Percentiles rank a stretch among this genome's conserved stretches.
Conservation (phyloP, 1,140 invertebrate genomes). For the Drosophila serrata region DNA sequence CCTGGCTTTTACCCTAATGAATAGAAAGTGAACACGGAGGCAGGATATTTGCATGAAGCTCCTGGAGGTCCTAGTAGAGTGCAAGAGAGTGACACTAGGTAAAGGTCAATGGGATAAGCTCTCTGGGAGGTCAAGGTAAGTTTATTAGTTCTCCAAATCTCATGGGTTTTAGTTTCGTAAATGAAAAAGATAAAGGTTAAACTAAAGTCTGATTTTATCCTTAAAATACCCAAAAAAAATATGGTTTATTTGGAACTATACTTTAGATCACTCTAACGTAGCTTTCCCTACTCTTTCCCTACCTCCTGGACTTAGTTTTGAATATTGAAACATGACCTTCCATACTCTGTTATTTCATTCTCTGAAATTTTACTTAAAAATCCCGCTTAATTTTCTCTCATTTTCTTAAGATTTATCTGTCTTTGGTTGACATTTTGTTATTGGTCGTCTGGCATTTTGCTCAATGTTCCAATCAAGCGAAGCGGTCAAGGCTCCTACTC, state of each 20-base stretch:
- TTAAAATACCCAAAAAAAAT: background rate
- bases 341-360: background rate
- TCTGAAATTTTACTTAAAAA: background rate
- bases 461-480: constrained; percentile 23
- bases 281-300: background rate
- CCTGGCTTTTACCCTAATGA: constrained; percentile 58
- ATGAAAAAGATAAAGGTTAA: background rate
- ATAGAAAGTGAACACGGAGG: constrained; percentile 35
- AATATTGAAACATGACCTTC: background rate
- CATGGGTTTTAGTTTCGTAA: background rate
- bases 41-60: constrained; percentile 44
- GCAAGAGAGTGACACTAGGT: background rate
- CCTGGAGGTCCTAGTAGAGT: background rate
- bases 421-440: constrained; percentile 32
- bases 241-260: background rate
- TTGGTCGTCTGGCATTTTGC: constrained; percentile 39
- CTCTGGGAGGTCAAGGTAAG: background rate
- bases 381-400: background rate
- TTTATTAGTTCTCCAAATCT: background rate
- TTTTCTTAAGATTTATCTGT: background rate
- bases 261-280: background rate
- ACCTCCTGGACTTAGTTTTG: background rate
- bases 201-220: background rate
- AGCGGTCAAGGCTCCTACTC: constrained; percentile 38
- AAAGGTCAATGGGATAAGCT: constrained; percentile 4